Conservation (phyloP, 2,888 invertebrate species). For the Catocala fraxini region DNA sequence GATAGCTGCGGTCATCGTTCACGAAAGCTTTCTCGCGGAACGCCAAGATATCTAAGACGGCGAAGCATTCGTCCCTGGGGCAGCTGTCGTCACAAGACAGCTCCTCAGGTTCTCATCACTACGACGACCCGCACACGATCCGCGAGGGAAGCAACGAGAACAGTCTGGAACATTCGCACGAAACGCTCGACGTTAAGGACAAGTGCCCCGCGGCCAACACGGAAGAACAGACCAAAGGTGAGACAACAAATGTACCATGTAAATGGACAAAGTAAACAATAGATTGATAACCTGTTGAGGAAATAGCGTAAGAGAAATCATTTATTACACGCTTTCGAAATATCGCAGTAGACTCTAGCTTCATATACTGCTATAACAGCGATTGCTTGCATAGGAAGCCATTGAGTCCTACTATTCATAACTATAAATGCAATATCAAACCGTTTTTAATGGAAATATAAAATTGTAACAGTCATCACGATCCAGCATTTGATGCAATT, state of each 20-base stretch:
- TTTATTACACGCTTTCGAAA: neutral
- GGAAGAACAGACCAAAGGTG: constrained; percentile 83
- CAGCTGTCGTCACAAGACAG: constrained; percentile 86
- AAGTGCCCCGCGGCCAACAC: constrained; percentile 70
- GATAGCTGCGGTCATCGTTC: constrained; percentile 96
- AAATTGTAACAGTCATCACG: too few species aligned
- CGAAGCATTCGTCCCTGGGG: constrained; percentile 85
- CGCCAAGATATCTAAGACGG: constrained; percentile 92
- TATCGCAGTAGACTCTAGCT: neutral
- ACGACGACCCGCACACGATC: constrained; percentile 84
- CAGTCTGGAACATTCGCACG: constrained; percentile 85
- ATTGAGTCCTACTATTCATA: too few species aligned
- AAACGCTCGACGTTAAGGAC: constrained; percentile 77
- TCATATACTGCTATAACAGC: too few species aligned
- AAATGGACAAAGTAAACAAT: constrained; percentile 60
- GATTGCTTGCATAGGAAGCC: too few species aligned
- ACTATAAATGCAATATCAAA: too few species aligned
- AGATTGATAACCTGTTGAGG: constrained; percentile 17
- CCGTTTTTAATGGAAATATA: too few species aligned
- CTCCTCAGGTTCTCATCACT: constrained; percentile 83
- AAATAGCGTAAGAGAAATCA: constrained; percentile 1
- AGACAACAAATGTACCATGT: constrained; percentile 42
- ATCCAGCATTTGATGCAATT: too few species aligned
- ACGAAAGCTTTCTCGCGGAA: constrained; percentile 98
- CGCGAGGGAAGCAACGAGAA: constrained; percentile 85